Evolutionary conservation across 2,797 vertebrate genomes (phyloP), one percentile per base, ranked within the genome.

Genomic region (Coccyzus lansbergi): DNA sequence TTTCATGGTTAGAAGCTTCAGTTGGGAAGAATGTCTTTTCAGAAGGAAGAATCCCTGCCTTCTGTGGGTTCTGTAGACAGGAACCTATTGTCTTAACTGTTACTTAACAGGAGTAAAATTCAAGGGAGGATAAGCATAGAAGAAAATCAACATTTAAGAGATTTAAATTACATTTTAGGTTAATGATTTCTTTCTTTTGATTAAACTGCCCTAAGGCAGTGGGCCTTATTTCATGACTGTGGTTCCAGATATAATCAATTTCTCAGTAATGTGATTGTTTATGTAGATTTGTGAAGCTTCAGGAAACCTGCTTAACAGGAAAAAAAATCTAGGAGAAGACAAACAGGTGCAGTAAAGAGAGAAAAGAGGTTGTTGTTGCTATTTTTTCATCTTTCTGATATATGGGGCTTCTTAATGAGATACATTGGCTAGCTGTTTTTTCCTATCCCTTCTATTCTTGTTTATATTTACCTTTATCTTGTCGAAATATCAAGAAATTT

Each of bases 391-490:
- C 38, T 86, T 91, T 88, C 36, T 87, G 25, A 9, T 71, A 36
- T 71, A 36, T 71, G 28, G 14, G 6, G 20, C 69, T 83, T 60
- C 53, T 60, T 91, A 68, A 62, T 93, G 71, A 94, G 40, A 75
- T 79, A 53, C 2, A 28, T 44, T 83, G 31, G 34, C 29, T 84
- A 74, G 28, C 70, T 91, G 42, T 90, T 93, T 82, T 81, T 87
- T 88, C 40, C 26, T 82, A 42, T 92, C 52, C 15, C 44, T 79
- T 51, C 52, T 93, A 69, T 86, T 91, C 69, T 88, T 96, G 86
- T 95, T 94, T 94, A 83, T 94, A 80, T 96, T 95, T 94, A 92
- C 94, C 93, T 96, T 95, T 90, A 79, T 90, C 83, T 74, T 90
- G 83, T 92, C 2, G 68, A 90, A 96, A 90, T 92, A 96, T 13